Evolutionary conservation across 2,888 invertebrate species (phyloP), one percentile per base, ranked within the genome.

Genomic region (Orchesella flavescens): DNA sequence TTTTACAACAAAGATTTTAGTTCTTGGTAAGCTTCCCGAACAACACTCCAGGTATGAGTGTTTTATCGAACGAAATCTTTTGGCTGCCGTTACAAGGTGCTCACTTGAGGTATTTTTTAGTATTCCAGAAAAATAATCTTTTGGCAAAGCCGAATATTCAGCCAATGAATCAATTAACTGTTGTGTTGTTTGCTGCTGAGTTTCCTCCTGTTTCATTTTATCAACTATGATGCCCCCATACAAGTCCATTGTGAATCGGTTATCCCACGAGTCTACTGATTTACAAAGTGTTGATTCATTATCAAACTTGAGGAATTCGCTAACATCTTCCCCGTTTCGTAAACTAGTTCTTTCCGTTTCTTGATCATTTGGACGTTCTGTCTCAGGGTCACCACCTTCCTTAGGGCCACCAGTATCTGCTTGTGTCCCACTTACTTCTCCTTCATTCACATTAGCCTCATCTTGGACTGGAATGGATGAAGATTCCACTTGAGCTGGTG

Each of bases 1-100:
- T 66, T 86, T 86, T 17, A 87, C 86, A 0, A 84, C 86, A 44
- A 87, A 86, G 15, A 87, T 85, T 24, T 86, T 86, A 0, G 87
- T 84, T 46, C 82, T 78, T 19, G 86, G 83, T 15, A 79, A 10
- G 13, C n/a, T 59, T 34, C 77, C 84, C 43, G 66, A 63, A 19
- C 65, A 66, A 0, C 57, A 55, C 17, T 80, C 80, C 21, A 3
- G 24, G 19, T 71, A 79, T 15, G n/a, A 34, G n/a, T 63, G 21
- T 13, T 72, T 82, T 2, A 77, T 23, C 1, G 84, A 75, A 2
- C 55, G 53, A 13, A 86, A 23, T n/a, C 84, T 21, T 24, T 73
- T 84, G 10, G 78, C 59, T 1, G 74, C 74, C n/a, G 73, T 74
- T 12, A 43, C 59, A 24, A 85, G 23, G 17, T 81, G 69, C n/a